Evolutionary conservation across 2,888 invertebrate species (phyloP).

Genomic region (Cryptus armator): DNA sequence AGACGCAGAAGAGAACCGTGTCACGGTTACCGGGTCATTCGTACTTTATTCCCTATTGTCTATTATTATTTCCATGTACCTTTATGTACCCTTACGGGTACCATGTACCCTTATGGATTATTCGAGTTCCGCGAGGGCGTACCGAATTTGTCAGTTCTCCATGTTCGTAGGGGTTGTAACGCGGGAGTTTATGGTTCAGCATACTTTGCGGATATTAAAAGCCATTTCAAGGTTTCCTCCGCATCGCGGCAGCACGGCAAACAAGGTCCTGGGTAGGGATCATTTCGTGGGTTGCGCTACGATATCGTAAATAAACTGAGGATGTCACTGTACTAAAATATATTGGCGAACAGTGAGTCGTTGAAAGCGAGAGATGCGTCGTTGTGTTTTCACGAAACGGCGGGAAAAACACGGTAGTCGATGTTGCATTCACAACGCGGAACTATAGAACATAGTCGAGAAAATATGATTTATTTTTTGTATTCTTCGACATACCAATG

Average conservation of each 20-base stretch:
- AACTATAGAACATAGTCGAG: not conserved
- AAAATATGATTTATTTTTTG: not conserved
- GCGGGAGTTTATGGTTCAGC: not conserved
- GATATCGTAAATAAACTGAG: constrained; percentile 28
- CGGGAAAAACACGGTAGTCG: not conserved
- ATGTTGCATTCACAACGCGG: not conserved
- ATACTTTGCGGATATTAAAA: constrained; percentile 14
- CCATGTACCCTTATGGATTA: not conserved
- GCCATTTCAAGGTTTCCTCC: not conserved
- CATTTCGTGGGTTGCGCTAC: constrained; percentile 4
- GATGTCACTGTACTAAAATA: constrained; percentile 19
- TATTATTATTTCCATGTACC: constrained; percentile 23
- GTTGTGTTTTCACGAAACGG: not conserved
- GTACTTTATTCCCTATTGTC: constrained; percentile 26
- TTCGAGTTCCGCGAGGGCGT: not conserved
- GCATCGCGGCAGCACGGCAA: constrained; percentile 12
- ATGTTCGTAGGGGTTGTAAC: too few species aligned
- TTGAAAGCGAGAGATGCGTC: not conserved
- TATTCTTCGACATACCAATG: too few species aligned
- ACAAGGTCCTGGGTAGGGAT: constrained; percentile 21
- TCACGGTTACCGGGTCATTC: constrained; percentile 69
- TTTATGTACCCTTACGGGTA: too few species aligned
- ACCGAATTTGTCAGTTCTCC: constrained; percentile 5
- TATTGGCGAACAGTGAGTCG: not conserved
- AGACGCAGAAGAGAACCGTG: constrained; percentile 56